These are phyloP conservation scores for Escarpia spicata DNA, from an alignment of 2,888 invertebrate genomes.

Conservation along the genomic window DNA sequence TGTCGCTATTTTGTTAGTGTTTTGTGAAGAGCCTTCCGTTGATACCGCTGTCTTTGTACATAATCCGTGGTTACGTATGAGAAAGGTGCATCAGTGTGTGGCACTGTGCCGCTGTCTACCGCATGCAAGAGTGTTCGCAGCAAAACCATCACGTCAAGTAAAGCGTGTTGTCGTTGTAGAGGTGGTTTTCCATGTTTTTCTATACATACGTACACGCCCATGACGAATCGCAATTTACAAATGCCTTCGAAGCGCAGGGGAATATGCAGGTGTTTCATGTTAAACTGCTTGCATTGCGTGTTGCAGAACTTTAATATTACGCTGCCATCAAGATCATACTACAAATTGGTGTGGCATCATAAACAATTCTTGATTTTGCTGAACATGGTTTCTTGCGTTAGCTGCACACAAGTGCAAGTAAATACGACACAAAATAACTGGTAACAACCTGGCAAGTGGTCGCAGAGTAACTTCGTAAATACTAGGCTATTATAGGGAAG, in stretches of 20 bases:
- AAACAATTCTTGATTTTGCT: neutral
- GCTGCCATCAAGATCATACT: neutral
- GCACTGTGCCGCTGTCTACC: neutral
- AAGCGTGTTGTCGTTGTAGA: neutral
- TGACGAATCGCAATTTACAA: neutral
- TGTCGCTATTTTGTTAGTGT: slow-evolving; percentile 9
- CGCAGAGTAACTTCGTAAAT: neutral
- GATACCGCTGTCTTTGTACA: neutral
- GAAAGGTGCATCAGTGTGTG: neutral
- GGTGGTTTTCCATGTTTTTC: slow-evolving; percentile 16
- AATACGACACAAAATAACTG: neutral
- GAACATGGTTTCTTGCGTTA: neutral
- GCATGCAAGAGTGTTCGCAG: neutral
- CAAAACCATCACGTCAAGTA: neutral
- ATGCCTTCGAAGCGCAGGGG: neutral
- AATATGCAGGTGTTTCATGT: neutral
- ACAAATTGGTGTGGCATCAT: neutral
- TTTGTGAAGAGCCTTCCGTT: neutral
- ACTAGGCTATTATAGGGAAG: neutral
- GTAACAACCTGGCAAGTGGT: neutral
- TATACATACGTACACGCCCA: neutral
- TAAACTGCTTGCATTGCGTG: neutral
- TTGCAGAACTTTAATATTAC: neutral
- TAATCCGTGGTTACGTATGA: neutral
- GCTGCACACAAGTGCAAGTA: neutral